Percentiles rank a stretch among this genome's conserved stretches.
Evolutionary conservation across 1,140 invertebrate genomes (phyloP).

Genomic region (Neuroterus valhalla): DNA sequence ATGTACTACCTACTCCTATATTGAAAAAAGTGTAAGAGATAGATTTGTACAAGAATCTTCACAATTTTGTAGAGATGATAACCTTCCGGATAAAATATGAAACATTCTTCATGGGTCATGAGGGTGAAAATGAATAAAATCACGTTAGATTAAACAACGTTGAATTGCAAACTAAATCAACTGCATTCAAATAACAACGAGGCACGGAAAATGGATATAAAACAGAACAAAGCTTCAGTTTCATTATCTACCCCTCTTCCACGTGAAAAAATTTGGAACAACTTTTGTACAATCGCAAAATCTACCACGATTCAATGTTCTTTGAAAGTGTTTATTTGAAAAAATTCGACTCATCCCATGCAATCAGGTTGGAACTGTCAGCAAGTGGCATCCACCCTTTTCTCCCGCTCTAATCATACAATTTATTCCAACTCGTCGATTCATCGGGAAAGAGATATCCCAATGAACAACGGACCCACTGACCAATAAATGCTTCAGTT

Average conservation of each 20-base stretch:
- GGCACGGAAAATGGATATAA: not conserved
- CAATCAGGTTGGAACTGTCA: slow-evolving; percentile 20
- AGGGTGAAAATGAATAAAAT: too few relatives aligned
- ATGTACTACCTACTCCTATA: too few relatives aligned
- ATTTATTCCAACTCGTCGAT: slow-evolving; percentile 7
- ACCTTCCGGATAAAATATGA: too few relatives aligned
- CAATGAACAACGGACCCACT: slow-evolving; percentile 14
- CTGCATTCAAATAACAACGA: not conserved
- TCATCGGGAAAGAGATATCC: not conserved
- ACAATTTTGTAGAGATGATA: too few relatives aligned
- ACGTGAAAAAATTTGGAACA: not conserved
- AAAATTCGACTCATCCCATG: not conserved
- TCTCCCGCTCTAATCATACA: not conserved
- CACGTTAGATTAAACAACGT: not conserved
- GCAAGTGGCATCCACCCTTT: not conserved
- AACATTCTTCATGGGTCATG: too few relatives aligned
- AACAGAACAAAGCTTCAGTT: not conserved
- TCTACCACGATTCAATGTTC: not conserved
- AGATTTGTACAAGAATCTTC: too few relatives aligned
- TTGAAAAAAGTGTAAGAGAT: too few relatives aligned
- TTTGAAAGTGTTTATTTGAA: slow-evolving; percentile 4
- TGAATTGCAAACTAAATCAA: not conserved
- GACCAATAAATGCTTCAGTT: slow-evolving; percentile 11
- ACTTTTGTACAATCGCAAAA: not conserved
- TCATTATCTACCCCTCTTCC: not conserved